Base-by-base conservation (phyloP, 2,113 vertebrate genomes). In the Carettochelys insculpta region DNA sequence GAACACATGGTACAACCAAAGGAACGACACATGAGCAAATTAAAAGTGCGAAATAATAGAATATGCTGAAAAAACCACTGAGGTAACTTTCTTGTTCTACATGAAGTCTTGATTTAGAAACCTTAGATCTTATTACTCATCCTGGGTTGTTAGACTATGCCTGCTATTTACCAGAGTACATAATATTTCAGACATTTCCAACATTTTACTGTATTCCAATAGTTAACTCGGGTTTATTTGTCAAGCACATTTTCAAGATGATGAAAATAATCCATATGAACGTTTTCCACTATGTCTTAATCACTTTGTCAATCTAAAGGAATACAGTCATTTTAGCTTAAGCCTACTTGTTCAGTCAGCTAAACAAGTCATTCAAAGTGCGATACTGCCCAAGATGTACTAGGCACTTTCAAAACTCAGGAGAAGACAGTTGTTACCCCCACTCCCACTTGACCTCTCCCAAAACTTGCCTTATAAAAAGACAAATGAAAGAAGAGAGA, bases 1-100 rank as follows among this genome's bases (percentile, higher is more conserved):
- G 31, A 87, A 19, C 27, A 77, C 16, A 90, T 6, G 56, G 82
- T 11, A 48, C 5, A 87, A 75, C 54, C 31, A 89, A 92, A 90
- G 38, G 14, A 80, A 45, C 5, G 85, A 92, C 53, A 19, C 38
- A 86, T 90, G 87, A 94, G 58, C 25, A 85, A 93, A 90, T 88
- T 34, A 29, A 81, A 86, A 61, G 41, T 16, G 78, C 1, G 1
- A 90, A 91, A 83, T 47, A 95, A 65, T 48, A 83, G 4, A 4
- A 48, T 54, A 77, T 1, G 78, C 50, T 43, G 83, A 29, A 45
- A 27, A n/a, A n/a, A n/a, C n/a, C 87, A 88, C 19, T 22, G 38
- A 88, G 77, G 1, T 82, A 73, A 53, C 14, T 81, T 48, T 45
- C 81, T 27, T 25, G 41, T 43, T 7, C 22, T 43, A 27, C 6